Conservation (phyloP, 2,113 vertebrate species). For the Thryonomys swinderianus region DNA sequence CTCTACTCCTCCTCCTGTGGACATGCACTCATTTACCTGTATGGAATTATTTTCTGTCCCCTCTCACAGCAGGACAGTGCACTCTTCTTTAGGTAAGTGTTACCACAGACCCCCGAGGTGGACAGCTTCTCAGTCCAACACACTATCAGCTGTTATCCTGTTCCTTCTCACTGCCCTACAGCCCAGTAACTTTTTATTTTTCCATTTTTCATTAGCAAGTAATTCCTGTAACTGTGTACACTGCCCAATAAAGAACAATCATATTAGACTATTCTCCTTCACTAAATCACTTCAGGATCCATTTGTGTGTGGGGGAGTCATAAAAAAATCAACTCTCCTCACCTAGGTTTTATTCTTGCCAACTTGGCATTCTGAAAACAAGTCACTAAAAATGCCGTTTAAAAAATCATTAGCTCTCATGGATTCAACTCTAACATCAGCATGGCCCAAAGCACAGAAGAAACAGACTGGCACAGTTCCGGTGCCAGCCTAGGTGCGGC, state of each 20-base stretch:
- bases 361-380: constrained; percentile 54
- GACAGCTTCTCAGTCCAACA: neutral
- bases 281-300: neutral
- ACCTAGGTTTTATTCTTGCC: constrained; percentile 21
- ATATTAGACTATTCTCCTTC: neutral
- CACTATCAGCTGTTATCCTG: neutral
- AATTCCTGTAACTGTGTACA: neutral
- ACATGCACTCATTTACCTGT: too few relatives aligned
- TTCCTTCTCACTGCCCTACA: neutral
- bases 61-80: neutral
- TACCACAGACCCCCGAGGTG: neutral
- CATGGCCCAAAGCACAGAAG: constrained; percentile 75
- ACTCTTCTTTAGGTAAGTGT: neutral
- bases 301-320: neutral
- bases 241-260: neutral
- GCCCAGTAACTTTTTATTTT: neutral
- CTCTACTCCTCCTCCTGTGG: neutral
- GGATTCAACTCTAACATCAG: constrained; percentile 68
- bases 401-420: constrained; percentile 52
- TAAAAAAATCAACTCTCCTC: constrained; percentile 31
- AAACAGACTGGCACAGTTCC: constrained; percentile 69
- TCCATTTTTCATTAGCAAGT: neutral
- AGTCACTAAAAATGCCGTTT: constrained; percentile 29
- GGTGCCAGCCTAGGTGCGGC: constrained; percentile 61
- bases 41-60: neutral